phyloP scores from a whole-genome alignment of 2,888 invertebrate genomes.

The Drosophila niveifrons region DNA sequence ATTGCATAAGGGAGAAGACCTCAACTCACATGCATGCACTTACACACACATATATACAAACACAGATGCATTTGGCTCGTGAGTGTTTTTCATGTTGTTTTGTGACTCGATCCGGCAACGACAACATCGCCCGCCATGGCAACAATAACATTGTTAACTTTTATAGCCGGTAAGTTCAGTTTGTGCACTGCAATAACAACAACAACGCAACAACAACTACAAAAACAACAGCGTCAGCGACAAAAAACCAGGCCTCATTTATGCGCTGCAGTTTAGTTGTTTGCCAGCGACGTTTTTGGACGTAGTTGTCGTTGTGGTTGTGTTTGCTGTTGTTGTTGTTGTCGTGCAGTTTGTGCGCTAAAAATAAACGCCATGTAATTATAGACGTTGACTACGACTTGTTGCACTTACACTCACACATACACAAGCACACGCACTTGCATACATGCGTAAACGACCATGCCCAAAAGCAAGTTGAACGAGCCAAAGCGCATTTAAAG shows the following conservation, averaged over 20 bases:
- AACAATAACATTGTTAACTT: constrained; percentile 24
- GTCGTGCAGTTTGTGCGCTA: constrained; percentile 52
- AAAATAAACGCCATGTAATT: constrained; percentile 69
- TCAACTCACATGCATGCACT: constrained; percentile 29
- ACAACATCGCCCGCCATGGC: constrained; percentile 24
- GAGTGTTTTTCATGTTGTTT: constrained; percentile 37
- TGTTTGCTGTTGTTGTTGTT: constrained; percentile 20
- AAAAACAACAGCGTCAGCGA: constrained; percentile 19
- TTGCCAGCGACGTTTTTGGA: constrained; percentile 54
- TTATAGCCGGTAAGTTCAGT: constrained; percentile 54
- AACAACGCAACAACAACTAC: constrained; percentile 18
- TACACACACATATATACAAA: neutral
- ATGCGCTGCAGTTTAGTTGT: constrained; percentile 58
- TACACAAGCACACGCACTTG: neutral
- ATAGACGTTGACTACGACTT: constrained; percentile 64
- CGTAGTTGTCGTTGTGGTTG: constrained; percentile 27
- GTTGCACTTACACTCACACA: constrained; percentile 66
- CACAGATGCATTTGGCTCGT: constrained; percentile 1
- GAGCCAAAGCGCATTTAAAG: constrained; percentile 30
- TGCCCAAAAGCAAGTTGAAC: constrained; percentile 41
- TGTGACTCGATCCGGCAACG: constrained; percentile 50
- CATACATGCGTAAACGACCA: constrained; percentile 21
- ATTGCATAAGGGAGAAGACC: constrained; percentile 67
- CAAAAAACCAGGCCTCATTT: constrained; percentile 62
- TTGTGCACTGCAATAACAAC: constrained; percentile 38